phyloP scores from a whole-genome alignment of 2,113 vertebrate species.

The Sylvilagus bachmani region DNA sequence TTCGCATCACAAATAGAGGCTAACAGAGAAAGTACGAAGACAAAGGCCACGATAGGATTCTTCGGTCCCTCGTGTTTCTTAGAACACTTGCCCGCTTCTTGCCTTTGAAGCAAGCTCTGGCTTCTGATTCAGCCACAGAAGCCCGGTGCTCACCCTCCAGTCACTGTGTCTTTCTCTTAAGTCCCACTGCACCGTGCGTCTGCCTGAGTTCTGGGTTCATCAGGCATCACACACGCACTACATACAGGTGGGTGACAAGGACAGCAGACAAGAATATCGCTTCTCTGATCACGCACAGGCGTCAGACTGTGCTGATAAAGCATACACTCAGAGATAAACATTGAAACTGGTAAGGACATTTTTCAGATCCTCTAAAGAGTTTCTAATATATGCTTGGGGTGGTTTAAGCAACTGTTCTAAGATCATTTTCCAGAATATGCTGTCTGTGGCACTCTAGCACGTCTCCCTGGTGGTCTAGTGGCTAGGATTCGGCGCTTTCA shows the following conservation, averaged over 20 bases:
- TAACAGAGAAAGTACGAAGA: background rate
- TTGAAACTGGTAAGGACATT: background rate
- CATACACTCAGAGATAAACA: background rate
- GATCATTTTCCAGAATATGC: background rate
- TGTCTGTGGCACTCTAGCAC: rapidly evolving
- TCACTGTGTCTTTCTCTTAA: background rate
- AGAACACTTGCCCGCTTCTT: background rate
- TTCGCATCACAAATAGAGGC: background rate
- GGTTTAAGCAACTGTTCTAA: background rate
- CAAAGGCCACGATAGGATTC: background rate
- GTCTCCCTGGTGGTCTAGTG: slow-evolving; percentile 12
- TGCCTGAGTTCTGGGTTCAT: background rate
- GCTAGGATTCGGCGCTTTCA: slow-evolving; percentile 16
- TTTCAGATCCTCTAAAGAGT: background rate
- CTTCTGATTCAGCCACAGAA: background rate
- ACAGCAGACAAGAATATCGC: background rate
- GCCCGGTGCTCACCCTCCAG: background rate
- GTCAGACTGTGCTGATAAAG: background rate
- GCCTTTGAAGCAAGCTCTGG: background rate
- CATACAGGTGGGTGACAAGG: background rate
- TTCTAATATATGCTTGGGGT: background rate
- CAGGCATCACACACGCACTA: background rate
- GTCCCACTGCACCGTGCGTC: background rate
- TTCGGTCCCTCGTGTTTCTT: background rate
- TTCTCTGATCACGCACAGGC: background rate